Evolutionary conservation across 2,797 vertebrate genomes (phyloP).

Genomic region (Danio tinwini): DNA sequence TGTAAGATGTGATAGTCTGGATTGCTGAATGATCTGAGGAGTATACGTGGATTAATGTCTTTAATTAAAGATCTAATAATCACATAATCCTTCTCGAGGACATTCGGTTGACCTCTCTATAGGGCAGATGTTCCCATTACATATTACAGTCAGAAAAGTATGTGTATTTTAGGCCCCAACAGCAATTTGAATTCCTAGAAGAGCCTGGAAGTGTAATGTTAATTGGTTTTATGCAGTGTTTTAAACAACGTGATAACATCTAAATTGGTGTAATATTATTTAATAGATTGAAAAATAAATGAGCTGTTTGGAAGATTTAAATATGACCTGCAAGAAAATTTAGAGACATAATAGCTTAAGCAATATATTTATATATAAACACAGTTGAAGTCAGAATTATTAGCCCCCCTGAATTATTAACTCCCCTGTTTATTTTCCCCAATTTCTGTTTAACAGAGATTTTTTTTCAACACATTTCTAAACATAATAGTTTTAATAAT

Average conservation of each 20-base stretch:
- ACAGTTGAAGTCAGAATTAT: too few species aligned
- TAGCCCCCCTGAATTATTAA: too few species aligned
- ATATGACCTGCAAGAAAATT: too few species aligned
- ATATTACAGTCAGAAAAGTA: constrained; percentile 3
- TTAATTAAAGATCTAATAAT: constrained; percentile 45
- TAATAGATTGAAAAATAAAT: not conserved
- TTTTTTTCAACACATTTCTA: too few species aligned
- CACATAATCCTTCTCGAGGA: constrained; percentile 5
- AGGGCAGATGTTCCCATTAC: not conserved
- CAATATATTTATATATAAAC: too few species aligned
- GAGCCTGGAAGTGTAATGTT: not conserved
- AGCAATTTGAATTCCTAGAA: constrained; percentile 9
- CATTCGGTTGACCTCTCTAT: constrained; percentile 10
- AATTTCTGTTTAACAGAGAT: too few species aligned
- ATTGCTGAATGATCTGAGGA: constrained; percentile 10
- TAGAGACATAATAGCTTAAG: too few species aligned
- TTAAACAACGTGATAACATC: not conserved
- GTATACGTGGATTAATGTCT: constrained; percentile 34
- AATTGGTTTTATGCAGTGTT: not conserved
- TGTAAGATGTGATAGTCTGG: constrained; percentile 12
- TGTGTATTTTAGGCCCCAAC: not conserved
- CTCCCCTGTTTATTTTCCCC: too few species aligned
- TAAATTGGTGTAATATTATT: not conserved
- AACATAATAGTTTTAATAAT: too few species aligned
- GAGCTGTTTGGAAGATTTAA: too few species aligned